Evolutionary conservation across 1,140 invertebrate genomes (phyloP), one percentile per base, ranked within the genome.

Genomic region (Penaeus vannamei): DNA sequence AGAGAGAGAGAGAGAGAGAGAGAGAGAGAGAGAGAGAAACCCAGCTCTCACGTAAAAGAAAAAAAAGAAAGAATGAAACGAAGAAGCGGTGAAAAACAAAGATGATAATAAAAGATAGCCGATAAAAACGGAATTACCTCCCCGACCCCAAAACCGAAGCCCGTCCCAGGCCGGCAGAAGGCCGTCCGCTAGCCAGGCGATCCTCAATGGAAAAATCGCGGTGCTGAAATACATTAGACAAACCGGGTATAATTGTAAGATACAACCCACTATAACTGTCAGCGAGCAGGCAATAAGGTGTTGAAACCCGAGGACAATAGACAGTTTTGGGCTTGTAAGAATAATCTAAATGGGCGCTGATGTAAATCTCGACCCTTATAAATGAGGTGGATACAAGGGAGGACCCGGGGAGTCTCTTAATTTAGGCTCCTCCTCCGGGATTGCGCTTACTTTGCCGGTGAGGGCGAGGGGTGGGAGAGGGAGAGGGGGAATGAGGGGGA

Each of bases 301-400:
- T 84, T 84, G 83, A 84, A 84, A 84, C 83, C 64, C 60, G 83
- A 66, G 83, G 83, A 84, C 83, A 84, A 84, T 84, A 84, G 83
- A 84, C 83, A 84, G 83, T 84, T 84, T 84, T 61, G 83, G 83
- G 83, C 61, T 84, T 84, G 83, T 84, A 84, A 84, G 83, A 84
- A 84, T 84, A 84, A 84, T 84, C 83, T 84, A 84, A 84, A 84
- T 64, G 83, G 42, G 42, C 62, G 22, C n/a, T 46, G 83, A 84
- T 84, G 83, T 69, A 84, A 84, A 84, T 69, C 83, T 69, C 36
- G 64, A 72, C n/a, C 19, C 29, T 84, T 66, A 84, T 84, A 84
- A 84, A 84, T 84, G 83, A 69, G 62, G 83, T 66, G 83, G 83
- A 53, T 69, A 84, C 82, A 66, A 61, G 82, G 61, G 80, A 60